phyloP scores from a whole-genome alignment of 2,113 vertebrate species.

The Sapayoa aenigma region DNA sequence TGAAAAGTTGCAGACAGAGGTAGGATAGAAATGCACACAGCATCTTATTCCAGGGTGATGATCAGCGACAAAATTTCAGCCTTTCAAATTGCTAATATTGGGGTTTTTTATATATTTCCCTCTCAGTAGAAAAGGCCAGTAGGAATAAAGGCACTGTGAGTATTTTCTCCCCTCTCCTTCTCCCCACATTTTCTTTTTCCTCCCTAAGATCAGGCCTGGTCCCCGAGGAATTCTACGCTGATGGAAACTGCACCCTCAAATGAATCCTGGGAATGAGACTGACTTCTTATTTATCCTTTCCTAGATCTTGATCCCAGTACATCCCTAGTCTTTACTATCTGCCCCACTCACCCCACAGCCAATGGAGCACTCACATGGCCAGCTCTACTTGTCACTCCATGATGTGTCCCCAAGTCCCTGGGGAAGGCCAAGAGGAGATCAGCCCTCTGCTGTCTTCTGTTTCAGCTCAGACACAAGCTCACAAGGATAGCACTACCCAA shows the following conservation, averaged over 20 bases:
- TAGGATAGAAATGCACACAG: neutral
- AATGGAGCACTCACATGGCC: neutral
- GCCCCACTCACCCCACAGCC: neutral
- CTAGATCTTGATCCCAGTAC: neutral
- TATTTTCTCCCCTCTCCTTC: neutral
- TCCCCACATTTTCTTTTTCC: neutral
- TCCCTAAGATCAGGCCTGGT: neutral
- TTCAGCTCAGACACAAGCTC: neutral
- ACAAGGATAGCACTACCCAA: neutral
- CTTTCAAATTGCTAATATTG: neutral
- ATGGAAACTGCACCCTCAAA: neutral
- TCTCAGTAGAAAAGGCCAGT: neutral
- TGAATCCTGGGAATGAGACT: neutral
- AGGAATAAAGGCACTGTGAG: neutral
- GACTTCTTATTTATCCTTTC: neutral
- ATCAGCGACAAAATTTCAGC: neutral
- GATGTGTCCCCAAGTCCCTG: neutral
- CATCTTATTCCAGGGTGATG: neutral
- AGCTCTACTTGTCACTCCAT: neutral
- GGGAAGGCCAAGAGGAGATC: neutral
- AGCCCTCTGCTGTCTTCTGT: neutral
- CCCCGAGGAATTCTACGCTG: neutral
- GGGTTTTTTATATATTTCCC: neutral
- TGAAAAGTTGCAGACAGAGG: neutral
- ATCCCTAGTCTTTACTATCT: neutral